Conservation (phyloP, 2,113 vertebrate genomes). For the Cebidichthys violaceus region DNA sequence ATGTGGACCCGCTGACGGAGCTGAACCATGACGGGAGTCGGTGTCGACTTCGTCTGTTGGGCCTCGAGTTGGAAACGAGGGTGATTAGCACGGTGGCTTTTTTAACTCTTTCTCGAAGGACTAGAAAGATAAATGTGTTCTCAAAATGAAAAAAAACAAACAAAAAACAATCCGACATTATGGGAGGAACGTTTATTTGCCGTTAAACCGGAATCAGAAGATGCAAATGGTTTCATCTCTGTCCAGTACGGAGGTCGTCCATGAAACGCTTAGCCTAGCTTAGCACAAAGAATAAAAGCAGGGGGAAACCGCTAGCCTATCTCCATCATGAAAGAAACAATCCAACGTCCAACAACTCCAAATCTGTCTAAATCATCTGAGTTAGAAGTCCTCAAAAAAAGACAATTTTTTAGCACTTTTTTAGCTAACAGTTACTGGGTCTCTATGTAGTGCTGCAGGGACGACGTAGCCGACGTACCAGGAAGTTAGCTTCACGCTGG, state of each 20-base stretch:
- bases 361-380: too few species aligned
- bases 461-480: too few species aligned
- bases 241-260: not conserved
- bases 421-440: too few species aligned
- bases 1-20: conserved; percentile 1
- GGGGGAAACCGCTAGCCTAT: not conserved
- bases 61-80: not conserved
- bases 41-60: not conserved
- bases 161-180: too few species aligned
- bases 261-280: not conserved
- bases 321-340: not conserved
- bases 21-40: not conserved
- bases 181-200: not conserved
- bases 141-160: too few species aligned
- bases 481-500: too few species aligned
- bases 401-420: too few species aligned
- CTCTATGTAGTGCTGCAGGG: too few species aligned
- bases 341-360: not conserved
- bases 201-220: not conserved
- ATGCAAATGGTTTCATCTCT: not conserved
- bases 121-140: too few species aligned
- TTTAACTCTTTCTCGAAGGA: not conserved
- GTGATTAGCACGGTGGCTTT: not conserved
- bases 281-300: not conserved
- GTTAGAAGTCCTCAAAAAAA: too few species aligned